phyloP scores from a whole-genome alignment of 2,113 vertebrate genomes.

The Speoplatyrhinus poulsoni region DNA sequence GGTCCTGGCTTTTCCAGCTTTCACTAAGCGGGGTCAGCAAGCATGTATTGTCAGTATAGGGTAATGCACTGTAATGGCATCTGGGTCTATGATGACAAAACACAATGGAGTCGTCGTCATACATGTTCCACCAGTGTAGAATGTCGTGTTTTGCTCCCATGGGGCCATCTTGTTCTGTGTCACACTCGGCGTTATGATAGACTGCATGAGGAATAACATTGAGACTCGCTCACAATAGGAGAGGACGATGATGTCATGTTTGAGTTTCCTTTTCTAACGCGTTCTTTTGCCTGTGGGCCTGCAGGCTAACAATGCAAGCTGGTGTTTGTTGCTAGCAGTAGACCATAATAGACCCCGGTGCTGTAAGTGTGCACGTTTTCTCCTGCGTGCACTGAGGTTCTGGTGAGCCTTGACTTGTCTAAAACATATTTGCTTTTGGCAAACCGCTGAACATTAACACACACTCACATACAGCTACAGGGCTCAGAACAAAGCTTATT shows the following conservation, averaged over 20 bases:
- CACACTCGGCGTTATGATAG: not conserved
- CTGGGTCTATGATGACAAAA: not conserved
- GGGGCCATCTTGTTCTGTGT: not conserved
- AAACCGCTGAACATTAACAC: not conserved
- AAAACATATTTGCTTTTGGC: constrained; percentile 13
- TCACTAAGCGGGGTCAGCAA: not conserved
- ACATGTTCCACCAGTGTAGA: not conserved
- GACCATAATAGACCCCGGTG: no score
- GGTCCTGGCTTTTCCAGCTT: constrained; percentile 8
- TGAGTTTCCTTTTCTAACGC: not conserved
- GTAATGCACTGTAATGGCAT: not conserved
- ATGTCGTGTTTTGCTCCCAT: not conserved
- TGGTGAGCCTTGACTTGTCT: not conserved
- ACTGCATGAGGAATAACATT: no score
- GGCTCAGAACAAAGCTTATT: not conserved
- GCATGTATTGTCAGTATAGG: not conserved
- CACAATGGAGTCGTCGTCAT: not conserved
- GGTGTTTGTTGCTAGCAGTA: no score
- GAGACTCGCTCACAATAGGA: no score
- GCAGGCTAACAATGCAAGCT: no score
- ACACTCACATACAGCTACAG: not conserved
- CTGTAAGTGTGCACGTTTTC: constrained; percentile 3
- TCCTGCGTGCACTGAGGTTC: not conserved
- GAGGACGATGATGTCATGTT: no score
- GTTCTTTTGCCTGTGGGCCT: not conserved